Evolutionary conservation across 2,797 vertebrate species (phyloP).

Genomic region (Notoglanidium macrostoma): DNA sequence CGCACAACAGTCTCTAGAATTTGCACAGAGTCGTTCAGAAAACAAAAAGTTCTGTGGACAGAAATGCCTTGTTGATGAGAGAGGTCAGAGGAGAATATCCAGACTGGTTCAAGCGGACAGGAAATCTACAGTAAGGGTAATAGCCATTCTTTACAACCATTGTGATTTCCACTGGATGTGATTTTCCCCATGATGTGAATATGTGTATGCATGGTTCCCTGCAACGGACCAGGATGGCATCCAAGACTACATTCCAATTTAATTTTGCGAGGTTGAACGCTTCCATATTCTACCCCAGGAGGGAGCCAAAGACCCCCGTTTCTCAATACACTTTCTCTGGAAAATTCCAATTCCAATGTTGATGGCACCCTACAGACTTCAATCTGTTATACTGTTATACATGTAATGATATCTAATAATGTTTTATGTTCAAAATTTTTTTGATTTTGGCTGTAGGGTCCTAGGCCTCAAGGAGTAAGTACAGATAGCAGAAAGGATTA

Average conservation of each 20-base stretch:
- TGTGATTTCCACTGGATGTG: background rate
- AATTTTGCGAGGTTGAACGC: background rate
- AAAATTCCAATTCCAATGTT: background rate
- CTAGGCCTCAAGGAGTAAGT: background rate
- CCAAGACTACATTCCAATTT: background rate
- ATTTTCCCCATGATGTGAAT: background rate
- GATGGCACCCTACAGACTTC: background rate
- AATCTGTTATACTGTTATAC: background rate
- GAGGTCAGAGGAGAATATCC: background rate
- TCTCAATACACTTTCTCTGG: background rate
- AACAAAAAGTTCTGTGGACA: background rate
- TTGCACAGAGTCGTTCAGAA: background rate
- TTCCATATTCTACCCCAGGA: constrained; percentile 29
- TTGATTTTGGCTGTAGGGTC: background rate
- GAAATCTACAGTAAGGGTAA: background rate
- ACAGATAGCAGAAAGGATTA: background rate
- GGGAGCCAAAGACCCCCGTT: constrained; percentile 27
- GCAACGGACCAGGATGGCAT: background rate
- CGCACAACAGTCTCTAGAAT: background rate
- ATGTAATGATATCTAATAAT: background rate
- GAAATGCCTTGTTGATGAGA: too few relatives aligned
- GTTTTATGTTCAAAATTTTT: background rate
- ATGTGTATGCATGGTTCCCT: background rate
- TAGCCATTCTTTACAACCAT: too few relatives aligned
- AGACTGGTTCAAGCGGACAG: background rate